Evolutionary conservation across 2,113 vertebrate genomes (phyloP).

Genomic region (Pterophyllum scalare): DNA sequence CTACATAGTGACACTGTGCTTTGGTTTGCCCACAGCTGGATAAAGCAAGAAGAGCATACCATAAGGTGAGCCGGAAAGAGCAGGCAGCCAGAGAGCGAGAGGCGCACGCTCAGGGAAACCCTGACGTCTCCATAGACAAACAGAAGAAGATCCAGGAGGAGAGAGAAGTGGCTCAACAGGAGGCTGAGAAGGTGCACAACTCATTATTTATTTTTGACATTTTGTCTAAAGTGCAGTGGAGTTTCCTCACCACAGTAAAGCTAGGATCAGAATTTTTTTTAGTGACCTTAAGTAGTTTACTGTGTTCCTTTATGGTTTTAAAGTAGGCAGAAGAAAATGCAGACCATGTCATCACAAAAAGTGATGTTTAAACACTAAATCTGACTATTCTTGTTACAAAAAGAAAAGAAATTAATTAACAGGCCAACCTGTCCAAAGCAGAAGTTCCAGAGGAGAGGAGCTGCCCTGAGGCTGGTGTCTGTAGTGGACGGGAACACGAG

Average conservation of each 20-base stretch:
- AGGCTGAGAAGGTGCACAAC: slow-evolving; percentile 70
- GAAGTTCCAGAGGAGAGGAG: neutral
- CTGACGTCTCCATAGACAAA: slow-evolving; percentile 78
- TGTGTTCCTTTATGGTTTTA: neutral
- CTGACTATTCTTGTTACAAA: neutral
- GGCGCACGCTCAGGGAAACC: slow-evolving; percentile 78
- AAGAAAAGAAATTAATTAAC: neutral
- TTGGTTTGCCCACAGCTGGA: slow-evolving; percentile 74
- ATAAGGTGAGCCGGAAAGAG: slow-evolving; percentile 79
- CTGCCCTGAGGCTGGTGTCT: accelerated
- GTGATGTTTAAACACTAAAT: too few relatives aligned
- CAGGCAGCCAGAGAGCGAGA: slow-evolving; percentile 74
- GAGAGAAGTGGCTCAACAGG: slow-evolving; percentile 72
- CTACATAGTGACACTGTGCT: neutral
- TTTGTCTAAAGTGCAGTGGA: neutral
- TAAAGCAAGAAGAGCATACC: slow-evolving; percentile 78
- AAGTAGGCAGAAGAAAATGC: too few relatives aligned
- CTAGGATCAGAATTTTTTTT: neutral
- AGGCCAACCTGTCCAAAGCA: neutral
- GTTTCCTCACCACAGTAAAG: neutral
- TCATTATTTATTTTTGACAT: neutral
- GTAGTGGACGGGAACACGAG: neutral
- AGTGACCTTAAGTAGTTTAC: neutral
- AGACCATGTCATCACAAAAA: too few relatives aligned
- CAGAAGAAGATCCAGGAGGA: slow-evolving; percentile 82